phyloP scores from a whole-genome alignment of 2,888 invertebrate genomes.

The Troilus luridus region DNA sequence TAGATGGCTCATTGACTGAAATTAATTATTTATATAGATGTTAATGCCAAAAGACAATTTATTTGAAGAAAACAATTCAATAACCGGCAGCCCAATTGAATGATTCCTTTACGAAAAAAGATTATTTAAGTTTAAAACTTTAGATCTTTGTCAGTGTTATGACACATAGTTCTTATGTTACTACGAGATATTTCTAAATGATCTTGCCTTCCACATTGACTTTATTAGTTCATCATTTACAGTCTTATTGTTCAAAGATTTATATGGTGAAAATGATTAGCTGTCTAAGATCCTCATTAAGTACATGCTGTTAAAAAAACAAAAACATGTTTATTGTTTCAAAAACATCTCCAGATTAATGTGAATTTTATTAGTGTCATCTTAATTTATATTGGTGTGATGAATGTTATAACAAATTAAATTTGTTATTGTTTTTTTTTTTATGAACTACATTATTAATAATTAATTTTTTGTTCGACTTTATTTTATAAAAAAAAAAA shows the following conservation, averaged over 20 bases:
- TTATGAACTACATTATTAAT: constrained; percentile 29
- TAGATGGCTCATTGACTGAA: constrained; percentile 42
- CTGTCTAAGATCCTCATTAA: constrained; percentile 34
- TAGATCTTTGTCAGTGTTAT: neutral
- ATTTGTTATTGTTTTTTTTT: constrained; percentile 46
- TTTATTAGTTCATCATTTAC: neutral
- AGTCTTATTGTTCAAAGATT: neutral
- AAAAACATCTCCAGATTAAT: neutral
- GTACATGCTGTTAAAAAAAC: neutral
- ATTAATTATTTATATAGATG: constrained; percentile 35
- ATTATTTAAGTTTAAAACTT: neutral
- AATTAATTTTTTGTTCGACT: constrained; percentile 21
- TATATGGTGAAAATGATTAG: neutral
- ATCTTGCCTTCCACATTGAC: neutral
- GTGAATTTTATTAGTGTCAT: constrained; percentile 36
- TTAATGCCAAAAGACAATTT: constrained; percentile 1
- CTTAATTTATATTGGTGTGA: constrained; percentile 20
- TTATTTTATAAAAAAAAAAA: constrained; percentile 28
- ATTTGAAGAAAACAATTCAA: neutral
- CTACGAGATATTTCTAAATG: neutral
- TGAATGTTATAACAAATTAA: constrained; percentile 42
- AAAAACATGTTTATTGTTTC: constrained; percentile 11
- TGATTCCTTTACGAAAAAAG: neutral
- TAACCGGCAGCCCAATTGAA: neutral
- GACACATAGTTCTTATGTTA: neutral